Conservation (phyloP, 2,113 vertebrate species). For the Callaeas wilsoni region DNA sequence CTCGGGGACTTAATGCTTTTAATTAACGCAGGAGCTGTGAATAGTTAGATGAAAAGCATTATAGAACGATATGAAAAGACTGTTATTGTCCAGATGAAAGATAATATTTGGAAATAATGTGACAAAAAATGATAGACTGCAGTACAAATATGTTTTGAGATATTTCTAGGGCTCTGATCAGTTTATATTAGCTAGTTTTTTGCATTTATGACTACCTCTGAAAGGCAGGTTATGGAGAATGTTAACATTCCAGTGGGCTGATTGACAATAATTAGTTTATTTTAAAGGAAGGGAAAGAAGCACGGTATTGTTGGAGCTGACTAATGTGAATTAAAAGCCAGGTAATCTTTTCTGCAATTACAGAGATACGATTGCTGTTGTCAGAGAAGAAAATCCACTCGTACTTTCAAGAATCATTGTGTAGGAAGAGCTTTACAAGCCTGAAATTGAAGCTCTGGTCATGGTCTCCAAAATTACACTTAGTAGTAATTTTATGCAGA, state of each 20-base stretch:
- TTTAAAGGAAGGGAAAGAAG: constrained; percentile 37
- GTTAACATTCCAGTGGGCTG: constrained; percentile 38
- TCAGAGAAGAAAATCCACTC: constrained; percentile 38
- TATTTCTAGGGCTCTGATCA: constrained; percentile 25
- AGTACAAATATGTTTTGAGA: constrained; percentile 43
- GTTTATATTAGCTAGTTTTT: constrained; percentile 48
- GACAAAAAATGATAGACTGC: constrained; percentile 33
- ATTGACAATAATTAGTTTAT: constrained; percentile 54
- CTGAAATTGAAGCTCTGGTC: constrained; percentile 49
- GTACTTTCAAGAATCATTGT: constrained; percentile 37
- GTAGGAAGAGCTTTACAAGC: constrained; percentile 43
- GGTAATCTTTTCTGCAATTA: constrained; percentile 48
- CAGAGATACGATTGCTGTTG: constrained; percentile 43
- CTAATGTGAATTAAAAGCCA: constrained; percentile 42
- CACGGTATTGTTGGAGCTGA: constrained; percentile 31
- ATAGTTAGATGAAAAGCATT: neutral
- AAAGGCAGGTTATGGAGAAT: constrained; percentile 40
- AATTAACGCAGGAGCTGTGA: neutral
- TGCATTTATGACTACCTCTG: constrained; percentile 18
- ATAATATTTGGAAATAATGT: constrained; percentile 11
- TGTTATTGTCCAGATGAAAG: neutral
- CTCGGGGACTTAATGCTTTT: neutral
- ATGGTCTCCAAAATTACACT: constrained; percentile 27
- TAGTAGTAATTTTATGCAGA: constrained; percentile 52
- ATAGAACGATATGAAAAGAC: neutral